These are phyloP conservation scores for Leguminivora glycinivorella DNA, from an alignment of 1,140 invertebrate genomes.

Conservation along the genomic window DNA sequence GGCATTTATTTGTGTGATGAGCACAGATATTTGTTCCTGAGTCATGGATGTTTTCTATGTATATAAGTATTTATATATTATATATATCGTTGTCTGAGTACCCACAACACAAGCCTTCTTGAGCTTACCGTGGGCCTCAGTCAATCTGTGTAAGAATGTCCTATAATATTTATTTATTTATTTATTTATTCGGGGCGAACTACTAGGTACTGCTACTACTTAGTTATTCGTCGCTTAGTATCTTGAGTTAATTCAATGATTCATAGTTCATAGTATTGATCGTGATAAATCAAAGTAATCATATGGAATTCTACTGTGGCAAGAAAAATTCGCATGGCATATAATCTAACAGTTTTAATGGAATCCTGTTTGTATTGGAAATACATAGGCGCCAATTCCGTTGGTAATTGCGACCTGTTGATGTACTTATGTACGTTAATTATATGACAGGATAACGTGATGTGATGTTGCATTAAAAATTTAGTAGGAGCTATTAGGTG, in stretches of 20 bases:
- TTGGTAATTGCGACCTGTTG: neutral
- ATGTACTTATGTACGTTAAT: neutral
- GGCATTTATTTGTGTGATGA: too few species aligned
- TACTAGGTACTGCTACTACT: neutral
- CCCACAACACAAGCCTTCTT: too few species aligned
- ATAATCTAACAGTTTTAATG: neutral
- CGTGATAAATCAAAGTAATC: conserved; percentile 9
- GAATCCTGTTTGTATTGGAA: conserved; percentile 20
- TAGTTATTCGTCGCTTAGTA: neutral
- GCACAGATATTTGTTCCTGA: too few species aligned
- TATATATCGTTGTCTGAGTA: too few species aligned
- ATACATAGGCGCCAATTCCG: neutral
- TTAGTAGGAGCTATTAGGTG: too few species aligned
- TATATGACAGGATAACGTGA: neutral
- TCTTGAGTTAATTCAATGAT: neutral
- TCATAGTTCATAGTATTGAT: neutral
- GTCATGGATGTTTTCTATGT: too few species aligned
- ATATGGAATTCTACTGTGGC: neutral
- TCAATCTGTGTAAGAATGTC: too few species aligned
- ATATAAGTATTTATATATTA: too few species aligned
- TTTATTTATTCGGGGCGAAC: too few species aligned
- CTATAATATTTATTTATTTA: too few species aligned
- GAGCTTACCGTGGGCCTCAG: too few species aligned
- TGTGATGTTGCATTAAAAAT: too few species aligned
- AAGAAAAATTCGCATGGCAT: neutral